Percentiles rank a stretch among this genome's conserved stretches.
Evolutionary conservation across 2,888 invertebrate genomes (phyloP).

Genomic region (Spilosoma lubricipeda): DNA sequence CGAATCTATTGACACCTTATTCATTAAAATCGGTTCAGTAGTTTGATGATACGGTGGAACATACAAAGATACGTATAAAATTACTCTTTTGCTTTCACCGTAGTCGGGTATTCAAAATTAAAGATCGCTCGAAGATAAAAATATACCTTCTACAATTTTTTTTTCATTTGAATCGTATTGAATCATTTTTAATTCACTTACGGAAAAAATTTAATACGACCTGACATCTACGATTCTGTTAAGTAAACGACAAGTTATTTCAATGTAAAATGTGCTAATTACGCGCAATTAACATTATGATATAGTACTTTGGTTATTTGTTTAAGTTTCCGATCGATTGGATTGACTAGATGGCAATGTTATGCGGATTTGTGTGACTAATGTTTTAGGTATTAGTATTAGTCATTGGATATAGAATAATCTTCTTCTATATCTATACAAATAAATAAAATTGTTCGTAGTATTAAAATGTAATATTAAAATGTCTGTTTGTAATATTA

Average conservation of each 20-base stretch:
- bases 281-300: slow-evolving; percentile 7
- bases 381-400: neutral
- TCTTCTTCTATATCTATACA: neutral
- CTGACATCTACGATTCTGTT: neutral
- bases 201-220: neutral
- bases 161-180: no score
- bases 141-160: neutral
- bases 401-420: neutral
- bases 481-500: no score
- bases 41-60: no score
- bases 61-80: no score
- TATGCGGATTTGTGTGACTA: slow-evolving; percentile 10
- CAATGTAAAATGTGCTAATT: neutral
- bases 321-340: neutral
- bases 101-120: no score
- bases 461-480: no score
- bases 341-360: slow-evolving; percentile 11
- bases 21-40: no score
- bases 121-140: neutral
- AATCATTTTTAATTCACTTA: no score
- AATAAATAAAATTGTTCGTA: no score
- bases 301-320: neutral
- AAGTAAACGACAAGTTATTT: neutral
- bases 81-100: no score
- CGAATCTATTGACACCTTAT: no score